Percentiles rank a stretch among this genome's conserved stretches.
phyloP scores from a whole-genome alignment of 2,797 vertebrate species.

The Microctenopoma steveboyesi region DNA sequence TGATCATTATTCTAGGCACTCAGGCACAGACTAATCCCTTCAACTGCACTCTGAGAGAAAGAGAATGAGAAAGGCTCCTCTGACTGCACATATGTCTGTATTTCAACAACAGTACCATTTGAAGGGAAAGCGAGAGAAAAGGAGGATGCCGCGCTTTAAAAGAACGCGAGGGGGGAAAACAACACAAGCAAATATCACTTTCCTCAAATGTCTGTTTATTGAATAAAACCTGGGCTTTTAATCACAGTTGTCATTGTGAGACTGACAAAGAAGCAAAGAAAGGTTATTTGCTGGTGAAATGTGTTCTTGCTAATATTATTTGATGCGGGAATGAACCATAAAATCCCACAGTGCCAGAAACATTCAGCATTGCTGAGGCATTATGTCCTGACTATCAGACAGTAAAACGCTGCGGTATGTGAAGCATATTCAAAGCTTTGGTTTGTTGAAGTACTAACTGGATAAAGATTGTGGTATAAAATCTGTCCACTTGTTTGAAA shows the following conservation, averaged over 20 bases:
- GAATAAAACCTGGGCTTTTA: slow-evolving; percentile 41
- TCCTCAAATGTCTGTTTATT: slow-evolving; percentile 47
- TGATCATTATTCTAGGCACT: slow-evolving; percentile 84
- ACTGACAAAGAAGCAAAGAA: slow-evolving; percentile 31
- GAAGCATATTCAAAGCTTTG: slow-evolving; percentile 34
- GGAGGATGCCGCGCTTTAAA: slow-evolving; percentile 47
- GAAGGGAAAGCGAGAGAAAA: slow-evolving; percentile 32
- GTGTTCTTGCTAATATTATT: slow-evolving; percentile 51
- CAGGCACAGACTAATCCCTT: slow-evolving; percentile 80
- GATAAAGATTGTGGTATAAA: slow-evolving; percentile 48
- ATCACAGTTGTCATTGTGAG: slow-evolving; percentile 21
- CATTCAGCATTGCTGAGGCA: slow-evolving; percentile 13
- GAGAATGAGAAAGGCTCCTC: slow-evolving; percentile 61
- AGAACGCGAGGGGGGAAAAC: slow-evolving; percentile 5
- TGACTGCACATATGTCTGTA: slow-evolving; percentile 69
- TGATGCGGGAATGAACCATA: slow-evolving; percentile 54
- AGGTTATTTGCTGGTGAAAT: slow-evolving; percentile 58
- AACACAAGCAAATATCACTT: slow-evolving; percentile 53
- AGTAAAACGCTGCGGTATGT: slow-evolving; percentile 8
- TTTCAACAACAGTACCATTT: slow-evolving; percentile 61
- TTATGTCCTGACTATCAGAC: slow-evolving; percentile 27
- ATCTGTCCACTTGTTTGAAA: slow-evolving; percentile 55
- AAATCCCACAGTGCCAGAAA: slow-evolving; percentile 46
- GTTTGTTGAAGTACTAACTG: slow-evolving; percentile 44
- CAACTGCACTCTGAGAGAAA: slow-evolving; percentile 68